Evolutionary conservation across 2,888 invertebrate genomes (phyloP), one percentile per base, ranked within the genome.

Genomic region (Catotricha subobsoleta): DNA sequence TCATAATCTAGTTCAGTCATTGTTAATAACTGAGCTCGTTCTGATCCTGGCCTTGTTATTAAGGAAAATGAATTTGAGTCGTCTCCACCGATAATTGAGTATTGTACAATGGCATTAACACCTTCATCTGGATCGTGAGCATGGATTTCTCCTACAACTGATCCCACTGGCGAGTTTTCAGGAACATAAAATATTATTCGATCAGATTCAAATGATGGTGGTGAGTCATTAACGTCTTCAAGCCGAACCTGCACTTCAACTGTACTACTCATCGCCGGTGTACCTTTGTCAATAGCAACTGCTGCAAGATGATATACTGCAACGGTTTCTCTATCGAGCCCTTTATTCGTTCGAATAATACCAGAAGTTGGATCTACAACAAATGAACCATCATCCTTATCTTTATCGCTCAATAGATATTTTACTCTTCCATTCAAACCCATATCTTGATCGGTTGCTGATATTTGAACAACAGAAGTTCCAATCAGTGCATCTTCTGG

Each of bases 101-200:
- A 98, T 52, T 88, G 84, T 0, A 97, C 83, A 1, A 82, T 75
- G 1, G 91, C 88, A 59, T 94, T 91, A 0, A 76, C 72, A 0
- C 90, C 92, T 54, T 90, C 88, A 51, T 95, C 94, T 0, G 91
- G 88, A 62, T 95, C 94, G 50, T 76, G 78, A 0, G 94, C 87
- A 52, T 80, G 74, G 42, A 95, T 79, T 53, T 83, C 81, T 0
- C 92, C 94, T 0, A 97, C 88, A 0, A 84, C 82, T 0, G 92
- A 88, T 0, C 92, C 95, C 1, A 92, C 75, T 0, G 95, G 94
- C n/a, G 90, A 90, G 58, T 98, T 97, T 64, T 98, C 97, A 0
- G 87, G 70, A 4, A 97, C 80, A 57, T 86, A 88, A 29, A 94
- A 72, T 0, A 79, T 75, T 12, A 97, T 80, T 55, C 82, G 80